Percentiles rank a stretch among this genome's conserved stretches.
Conservation (phyloP, 64 coral and sea anemone species). For the Pocillopora verrucosa region DNA sequence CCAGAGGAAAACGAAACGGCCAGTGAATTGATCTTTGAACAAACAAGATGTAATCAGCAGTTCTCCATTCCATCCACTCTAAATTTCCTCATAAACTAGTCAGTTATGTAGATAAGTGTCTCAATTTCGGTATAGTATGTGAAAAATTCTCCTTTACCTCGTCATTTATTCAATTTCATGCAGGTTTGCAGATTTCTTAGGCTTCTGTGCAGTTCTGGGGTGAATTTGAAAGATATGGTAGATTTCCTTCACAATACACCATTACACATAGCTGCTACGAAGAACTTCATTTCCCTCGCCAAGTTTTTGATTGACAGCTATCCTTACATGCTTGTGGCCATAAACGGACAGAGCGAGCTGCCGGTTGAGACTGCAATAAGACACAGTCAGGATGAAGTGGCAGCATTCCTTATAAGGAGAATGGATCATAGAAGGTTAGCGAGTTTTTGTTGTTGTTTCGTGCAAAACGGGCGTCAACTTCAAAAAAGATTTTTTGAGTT, state of each 20-base stretch:
- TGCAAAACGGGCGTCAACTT: no score
- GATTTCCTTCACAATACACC: constrained; percentile 45
- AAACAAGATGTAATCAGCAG: no score
- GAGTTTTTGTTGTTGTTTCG: no score
- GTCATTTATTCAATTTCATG: no score
- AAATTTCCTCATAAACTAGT: no score
- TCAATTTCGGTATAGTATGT: no score
- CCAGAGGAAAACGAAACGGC: no score
- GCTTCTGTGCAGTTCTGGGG: background rate
- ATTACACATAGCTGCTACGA: constrained; percentile 49
- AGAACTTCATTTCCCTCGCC: constrained; percentile 32
- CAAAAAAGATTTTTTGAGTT: no score
- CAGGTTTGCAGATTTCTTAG: constrained; percentile 23
- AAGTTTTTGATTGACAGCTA: constrained; percentile 25
- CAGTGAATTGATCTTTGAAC: no score
- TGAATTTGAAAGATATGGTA: background rate
- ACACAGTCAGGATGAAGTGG: constrained; percentile 52
- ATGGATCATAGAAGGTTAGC: constrained; percentile 53
- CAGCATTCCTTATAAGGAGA: constrained; percentile 47
- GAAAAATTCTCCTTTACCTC: no score
- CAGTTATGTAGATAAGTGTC: no score
- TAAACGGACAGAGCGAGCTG: constrained; percentile 36
- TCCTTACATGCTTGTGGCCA: constrained; percentile 41
- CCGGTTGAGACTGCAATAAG: constrained; percentile 49
- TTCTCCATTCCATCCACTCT: no score